Evolutionary conservation across 2,888 invertebrate genomes (phyloP).

Genomic region (Tachina grossa): DNA sequence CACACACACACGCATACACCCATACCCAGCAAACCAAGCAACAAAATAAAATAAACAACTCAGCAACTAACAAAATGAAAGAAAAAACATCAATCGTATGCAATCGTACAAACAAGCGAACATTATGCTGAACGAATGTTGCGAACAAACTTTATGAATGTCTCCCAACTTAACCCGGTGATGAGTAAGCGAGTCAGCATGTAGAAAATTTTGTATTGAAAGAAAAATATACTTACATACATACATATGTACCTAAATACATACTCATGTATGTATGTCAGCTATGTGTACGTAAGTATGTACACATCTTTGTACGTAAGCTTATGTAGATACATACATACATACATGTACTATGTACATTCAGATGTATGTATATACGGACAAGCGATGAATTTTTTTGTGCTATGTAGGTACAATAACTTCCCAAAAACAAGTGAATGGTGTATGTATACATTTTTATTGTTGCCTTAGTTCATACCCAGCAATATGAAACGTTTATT

Average conservation of each 20-base stretch:
- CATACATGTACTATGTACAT: not conserved
- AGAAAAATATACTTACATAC: not conserved
- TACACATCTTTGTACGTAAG: too few relatives aligned
- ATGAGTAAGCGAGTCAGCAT: conserved; percentile 67
- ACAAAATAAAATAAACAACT: conserved; percentile 29
- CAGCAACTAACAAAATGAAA: not conserved
- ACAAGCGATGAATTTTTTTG: too few relatives aligned
- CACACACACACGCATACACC: not conserved
- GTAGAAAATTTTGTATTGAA: conserved; percentile 33
- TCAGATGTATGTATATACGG: not conserved
- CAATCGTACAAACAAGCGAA: conserved; percentile 44
- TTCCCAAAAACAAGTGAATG: conserved; percentile 42
- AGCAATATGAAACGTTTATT: conserved; percentile 1
- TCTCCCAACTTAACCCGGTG: conserved; percentile 35
- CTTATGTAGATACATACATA: not conserved
- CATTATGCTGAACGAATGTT: conserved; percentile 28
- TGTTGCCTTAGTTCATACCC: conserved; percentile 16
- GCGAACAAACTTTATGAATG: conserved; percentile 43
- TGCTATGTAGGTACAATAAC: not conserved
- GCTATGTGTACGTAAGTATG: too few relatives aligned
- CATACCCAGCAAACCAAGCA: conserved; percentile 20
- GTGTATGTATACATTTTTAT: conserved; percentile 9
- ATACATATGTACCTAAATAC: not conserved
- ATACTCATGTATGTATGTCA: not conserved
- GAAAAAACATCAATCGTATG: conserved; percentile 40